Percentiles rank a stretch among this genome's conserved stretches.
Conservation (phyloP, 1,140 invertebrate species). For the Sycophila sp. region DNA sequence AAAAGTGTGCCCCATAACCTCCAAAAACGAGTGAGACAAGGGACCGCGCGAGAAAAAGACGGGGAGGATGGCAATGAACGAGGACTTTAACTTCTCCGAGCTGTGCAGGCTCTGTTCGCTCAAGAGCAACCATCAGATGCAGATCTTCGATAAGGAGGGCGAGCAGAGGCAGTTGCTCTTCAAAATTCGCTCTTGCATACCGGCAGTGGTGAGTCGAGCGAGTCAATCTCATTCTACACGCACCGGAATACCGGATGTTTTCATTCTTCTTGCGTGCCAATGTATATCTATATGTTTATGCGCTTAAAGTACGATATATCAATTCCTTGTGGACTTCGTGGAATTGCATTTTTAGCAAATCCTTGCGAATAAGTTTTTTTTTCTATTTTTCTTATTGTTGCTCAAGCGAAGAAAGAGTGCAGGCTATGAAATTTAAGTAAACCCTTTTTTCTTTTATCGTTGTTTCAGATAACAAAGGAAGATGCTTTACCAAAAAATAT, state of each 20-base stretch:
- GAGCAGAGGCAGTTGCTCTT: conserved; percentile 76
- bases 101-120: conserved; percentile 75
- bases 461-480: conserved; percentile 73
- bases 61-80: conserved; percentile 70
- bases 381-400: no score
- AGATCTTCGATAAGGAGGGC: conserved; percentile 77
- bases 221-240: neutral
- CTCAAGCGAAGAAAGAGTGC: no score
- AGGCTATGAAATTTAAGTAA: no score
- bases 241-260: conserved; percentile 31
- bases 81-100: conserved; percentile 75
- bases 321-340: no score
- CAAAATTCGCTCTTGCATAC: conserved; percentile 75
- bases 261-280: conserved; percentile 5
- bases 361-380: no score
- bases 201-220: conserved; percentile 69
- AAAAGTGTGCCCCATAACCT: conserved; percentile 31
- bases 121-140: conserved; percentile 71
- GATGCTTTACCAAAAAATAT: conserved; percentile 77
- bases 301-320: no score
- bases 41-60: no score
- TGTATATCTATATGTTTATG: neutral
- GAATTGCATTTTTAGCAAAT: no score
- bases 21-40: neutral
- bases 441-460: no score